Evolutionary conservation across 2,113 vertebrate genomes (phyloP).

Genomic region (Heterotis niloticus): DNA sequence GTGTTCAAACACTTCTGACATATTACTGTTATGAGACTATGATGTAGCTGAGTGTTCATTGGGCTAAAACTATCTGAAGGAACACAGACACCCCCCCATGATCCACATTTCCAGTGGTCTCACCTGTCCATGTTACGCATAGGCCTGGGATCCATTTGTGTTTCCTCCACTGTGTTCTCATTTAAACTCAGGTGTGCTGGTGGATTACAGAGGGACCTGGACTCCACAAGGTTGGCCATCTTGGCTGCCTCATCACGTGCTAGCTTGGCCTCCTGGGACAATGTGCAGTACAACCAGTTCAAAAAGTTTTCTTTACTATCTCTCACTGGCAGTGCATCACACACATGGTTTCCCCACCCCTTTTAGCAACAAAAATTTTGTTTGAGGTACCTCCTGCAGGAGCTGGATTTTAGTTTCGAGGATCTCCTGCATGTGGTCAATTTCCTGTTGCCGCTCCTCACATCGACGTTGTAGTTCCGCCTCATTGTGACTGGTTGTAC

Average conservation of each 20-base stretch:
- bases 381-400: conserved; percentile 76
- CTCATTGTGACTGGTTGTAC: conserved; percentile 77
- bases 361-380: background rate
- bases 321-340: background rate
- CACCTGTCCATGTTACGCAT: conserved; percentile 68
- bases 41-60: background rate
- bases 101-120: conserved; percentile 27
- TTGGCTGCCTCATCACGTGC: conserved; percentile 72
- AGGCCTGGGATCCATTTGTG: conserved; percentile 30
- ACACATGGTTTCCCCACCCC: background rate
- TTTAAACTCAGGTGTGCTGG: conserved; percentile 72
- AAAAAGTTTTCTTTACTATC: background rate
- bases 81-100: too few relatives aligned
- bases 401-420: conserved; percentile 85
- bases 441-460: conserved; percentile 80
- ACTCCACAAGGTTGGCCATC: conserved; percentile 70
- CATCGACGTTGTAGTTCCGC: conserved; percentile 72
- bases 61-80: background rate
- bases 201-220: conserved; percentile 67
- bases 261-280: conserved; percentile 77
- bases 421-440: conserved; percentile 77
- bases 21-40: too few relatives aligned
- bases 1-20: too few relatives aligned
- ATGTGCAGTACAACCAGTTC: background rate
- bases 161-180: conserved; percentile 59